Percentiles rank a stretch among this genome's conserved stretches.
Evolutionary conservation across 2,797 vertebrate species (phyloP).

Genomic region (Sebastes flavidus): DNA sequence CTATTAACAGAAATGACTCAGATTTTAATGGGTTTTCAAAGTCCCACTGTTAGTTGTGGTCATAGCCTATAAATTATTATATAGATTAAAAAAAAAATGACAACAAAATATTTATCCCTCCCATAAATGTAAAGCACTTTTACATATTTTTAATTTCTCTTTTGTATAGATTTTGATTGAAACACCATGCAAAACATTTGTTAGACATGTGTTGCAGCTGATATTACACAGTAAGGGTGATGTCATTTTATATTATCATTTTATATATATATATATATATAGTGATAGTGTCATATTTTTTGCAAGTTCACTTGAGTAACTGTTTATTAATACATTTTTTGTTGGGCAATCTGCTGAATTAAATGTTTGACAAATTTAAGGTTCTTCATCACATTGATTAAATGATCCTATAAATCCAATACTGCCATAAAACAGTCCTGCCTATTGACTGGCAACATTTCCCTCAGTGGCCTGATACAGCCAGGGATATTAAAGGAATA

Average conservation of each 20-base stretch:
- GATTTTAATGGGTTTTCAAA: neutral
- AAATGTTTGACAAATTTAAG: constrained; percentile 5
- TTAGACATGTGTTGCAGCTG: neutral
- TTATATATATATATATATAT: neutral
- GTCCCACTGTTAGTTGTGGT: neutral
- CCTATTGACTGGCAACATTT: constrained; percentile 14
- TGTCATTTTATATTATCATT: neutral
- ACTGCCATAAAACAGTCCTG: constrained; percentile 10
- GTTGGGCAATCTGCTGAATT: neutral
- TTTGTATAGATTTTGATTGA: neutral
- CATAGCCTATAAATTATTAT: neutral
- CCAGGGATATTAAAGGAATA: constrained; percentile 8
- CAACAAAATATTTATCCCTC: neutral
- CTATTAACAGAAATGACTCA: neutral
- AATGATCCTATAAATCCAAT: constrained; percentile 15
- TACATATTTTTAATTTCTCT: neutral
- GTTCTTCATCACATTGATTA: constrained; percentile 10
- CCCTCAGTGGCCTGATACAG: neutral
- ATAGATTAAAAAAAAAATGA: neutral
- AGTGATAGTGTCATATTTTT: neutral
- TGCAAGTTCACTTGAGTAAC: neutral
- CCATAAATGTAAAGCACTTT: neutral
- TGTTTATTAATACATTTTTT: neutral
- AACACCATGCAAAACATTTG: neutral
- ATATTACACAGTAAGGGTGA: neutral